phyloP scores from a whole-genome alignment of 2,888 invertebrate genomes.

The Ptychoptera albimana region DNA sequence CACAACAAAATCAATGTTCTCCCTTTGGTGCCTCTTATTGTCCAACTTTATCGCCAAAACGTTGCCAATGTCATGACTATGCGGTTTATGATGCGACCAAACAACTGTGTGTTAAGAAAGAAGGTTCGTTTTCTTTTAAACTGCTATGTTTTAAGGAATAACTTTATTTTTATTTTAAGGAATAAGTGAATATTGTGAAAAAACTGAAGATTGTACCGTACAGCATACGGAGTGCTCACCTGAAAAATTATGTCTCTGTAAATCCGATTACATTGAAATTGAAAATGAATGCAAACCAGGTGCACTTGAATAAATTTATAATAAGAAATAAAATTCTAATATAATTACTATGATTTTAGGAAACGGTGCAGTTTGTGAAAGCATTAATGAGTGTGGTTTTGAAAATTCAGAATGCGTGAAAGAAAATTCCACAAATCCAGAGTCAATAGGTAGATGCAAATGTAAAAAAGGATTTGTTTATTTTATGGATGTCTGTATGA shows the following conservation, averaged over 20 bases:
- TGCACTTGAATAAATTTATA: conserved; percentile 7
- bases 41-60: conserved; percentile 19
- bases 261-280: conserved; percentile 17
- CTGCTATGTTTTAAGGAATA: too few relatives aligned
- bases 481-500: conserved; percentile 24
- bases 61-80: conserved; percentile 25
- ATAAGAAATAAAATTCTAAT: neutral
- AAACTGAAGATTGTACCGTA: conserved; percentile 18
- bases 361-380: conserved; percentile 21
- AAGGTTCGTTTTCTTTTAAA: conserved; percentile 12
- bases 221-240: conserved; percentile 21
- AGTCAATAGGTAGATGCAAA: conserved; percentile 15
- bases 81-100: conserved; percentile 22
- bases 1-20: conserved; percentile 27
- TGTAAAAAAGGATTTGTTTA: conserved; percentile 26
- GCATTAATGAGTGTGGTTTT: conserved; percentile 18
- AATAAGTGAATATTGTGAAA: conserved; percentile 23
- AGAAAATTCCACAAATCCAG: neutral
- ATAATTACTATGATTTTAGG: conserved; percentile 12
- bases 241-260: conserved; percentile 22
- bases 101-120: conserved; percentile 23
- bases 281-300: conserved; percentile 21
- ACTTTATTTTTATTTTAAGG: too few relatives aligned
- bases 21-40: conserved; percentile 22
- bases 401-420: conserved; percentile 19